Evolutionary conservation across 1,140 invertebrate species (phyloP), one percentile per base, ranked within the genome.

Genomic region (Drosophila malerkotliana): DNA sequence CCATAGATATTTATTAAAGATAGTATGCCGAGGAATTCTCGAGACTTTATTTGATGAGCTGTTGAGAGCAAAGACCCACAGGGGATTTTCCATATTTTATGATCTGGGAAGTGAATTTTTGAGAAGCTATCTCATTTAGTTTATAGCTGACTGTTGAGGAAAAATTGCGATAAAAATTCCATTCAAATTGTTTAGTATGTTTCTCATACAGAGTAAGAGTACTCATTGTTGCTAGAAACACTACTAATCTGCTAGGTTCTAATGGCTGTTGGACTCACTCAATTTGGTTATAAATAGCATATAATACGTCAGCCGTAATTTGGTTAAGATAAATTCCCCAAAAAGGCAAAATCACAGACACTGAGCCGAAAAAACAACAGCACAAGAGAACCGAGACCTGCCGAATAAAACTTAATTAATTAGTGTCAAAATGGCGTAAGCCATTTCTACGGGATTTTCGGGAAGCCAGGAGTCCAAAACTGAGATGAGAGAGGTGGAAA

Each of bases 321-420:
- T 78, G 63, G 41, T 34, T 44, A 34, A 47, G 45, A 79, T 79
- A 72, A 76, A 72, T 67, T 55, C 15, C 18, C 39, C 2, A 39
- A 8, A 28, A 34, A 18, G n/a, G 28, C 21, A 49, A 57, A 60
- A 51, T 54, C 60, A 45, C 54, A n/a, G 55, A 8, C 21, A 24
- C 15, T 52, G 44, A 56, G 24, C 9, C n/a, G 10, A 34, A 55
- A 45, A 52, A 72, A 53, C 9, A 49, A 44, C 57, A 63, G 26
- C 30, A 41, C 15, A 51, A 24, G 44, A 18, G 41, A 44, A 47
- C 44, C 21, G 44, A 18, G 41, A 58, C 39, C 4, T 15, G n/a
- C 51, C 32, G 63, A 72, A 75, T 78, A 68, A 83, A 79, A 88
- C 72, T 79, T 83, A 88, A 88, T 88, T 88, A 88, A 88, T 88